A percentile compares a stretch with the other conserved stretches of the same genome.
phyloP scores from a whole-genome alignment of 2,113 vertebrate species.

The Azemiops feae region DNA sequence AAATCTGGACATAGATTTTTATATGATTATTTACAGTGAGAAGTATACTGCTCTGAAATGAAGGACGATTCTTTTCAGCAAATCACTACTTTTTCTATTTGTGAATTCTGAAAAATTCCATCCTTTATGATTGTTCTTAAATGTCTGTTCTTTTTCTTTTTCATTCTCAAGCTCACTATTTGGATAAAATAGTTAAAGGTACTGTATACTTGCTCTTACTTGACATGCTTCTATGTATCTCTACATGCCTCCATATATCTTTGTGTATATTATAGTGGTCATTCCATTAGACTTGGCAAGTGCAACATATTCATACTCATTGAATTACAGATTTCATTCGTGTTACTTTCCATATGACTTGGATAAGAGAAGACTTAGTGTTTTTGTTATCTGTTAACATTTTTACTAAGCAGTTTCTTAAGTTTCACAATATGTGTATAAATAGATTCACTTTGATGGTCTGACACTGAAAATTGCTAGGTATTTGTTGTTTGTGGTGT shows the following conservation, averaged over 20 bases:
- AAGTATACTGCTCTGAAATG: conserved; percentile 60
- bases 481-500: conserved; percentile 69
- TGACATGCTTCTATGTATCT: conserved; percentile 62
- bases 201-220: conserved; percentile 84
- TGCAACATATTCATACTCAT: conserved; percentile 60
- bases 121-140: conserved; percentile 81
- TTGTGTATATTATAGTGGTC: conserved; percentile 46
- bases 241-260: conserved; percentile 59
- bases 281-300: conserved; percentile 52
- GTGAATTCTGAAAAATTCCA: conserved; percentile 73
- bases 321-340: conserved; percentile 60
- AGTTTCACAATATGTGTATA: conserved; percentile 50
- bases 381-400: conserved; percentile 56
- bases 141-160: conserved; percentile 75
- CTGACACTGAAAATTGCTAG: conserved; percentile 72
- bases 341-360: conserved; percentile 55
- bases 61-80: conserved; percentile 62
- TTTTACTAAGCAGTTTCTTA: conserved; percentile 42
- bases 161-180: conserved; percentile 95
- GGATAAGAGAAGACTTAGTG: conserved; percentile 59
- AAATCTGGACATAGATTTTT: conserved; percentile 1
- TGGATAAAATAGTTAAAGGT: conserved; percentile 99
- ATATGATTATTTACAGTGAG: conserved; percentile 32
- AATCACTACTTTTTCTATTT: conserved; percentile 71
- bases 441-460: conserved; percentile 59